Base-by-base conservation (phyloP, 2,797 vertebrate genomes). In the Perodicticus potto region DNA sequence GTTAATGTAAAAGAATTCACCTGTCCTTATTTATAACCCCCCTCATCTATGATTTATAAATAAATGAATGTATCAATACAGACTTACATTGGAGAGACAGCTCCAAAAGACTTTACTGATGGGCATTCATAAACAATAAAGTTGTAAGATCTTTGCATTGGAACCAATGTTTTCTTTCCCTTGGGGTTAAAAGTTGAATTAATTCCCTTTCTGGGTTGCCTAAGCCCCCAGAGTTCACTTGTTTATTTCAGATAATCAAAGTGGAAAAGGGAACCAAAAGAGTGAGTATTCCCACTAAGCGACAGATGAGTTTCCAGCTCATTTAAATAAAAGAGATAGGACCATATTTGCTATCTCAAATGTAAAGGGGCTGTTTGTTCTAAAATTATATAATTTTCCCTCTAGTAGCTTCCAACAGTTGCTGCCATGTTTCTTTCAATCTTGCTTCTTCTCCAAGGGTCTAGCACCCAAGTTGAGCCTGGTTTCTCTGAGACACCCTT, bases 101-200 rank as follows among this genome's bases (percentile, higher is more conserved):
- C 59, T 84, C 57, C n/a, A 67, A 74, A 76, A 86, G 34, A 32
- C 29, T 86, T 92, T 86, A 40, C 43, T 89, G n/a, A 61, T 7
- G 34, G 37, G 29, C 8, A 3, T 73, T 86, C 77, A 59, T 34
- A 2, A 22, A 86, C 29, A 67, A 29, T n/a, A 61, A n/a, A 65
- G 16, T 49, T 27, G 53, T 57, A 78, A 77, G 63, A 32, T 78
- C 8, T 37, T 29, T 65, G n/a, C 4, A 1, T 72, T 57, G 86
- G 92, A 83, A 83, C 10, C 63, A 57, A 55, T 32, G 6, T 55
- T 82, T 59, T 49, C 63, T 93, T 81, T 86, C 29, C 19, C n/a
- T 85, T 43, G 67, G 83, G n/a, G 25, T 86, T 89, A 43, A 74
- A 94, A 63, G 63, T 37, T 81, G 69, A 67, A 74, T 16, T 20